Evolutionary conservation across 2,797 vertebrate genomes (phyloP), one percentile per base, ranked within the genome.

Genomic region (Phalanger gymnotis): DNA sequence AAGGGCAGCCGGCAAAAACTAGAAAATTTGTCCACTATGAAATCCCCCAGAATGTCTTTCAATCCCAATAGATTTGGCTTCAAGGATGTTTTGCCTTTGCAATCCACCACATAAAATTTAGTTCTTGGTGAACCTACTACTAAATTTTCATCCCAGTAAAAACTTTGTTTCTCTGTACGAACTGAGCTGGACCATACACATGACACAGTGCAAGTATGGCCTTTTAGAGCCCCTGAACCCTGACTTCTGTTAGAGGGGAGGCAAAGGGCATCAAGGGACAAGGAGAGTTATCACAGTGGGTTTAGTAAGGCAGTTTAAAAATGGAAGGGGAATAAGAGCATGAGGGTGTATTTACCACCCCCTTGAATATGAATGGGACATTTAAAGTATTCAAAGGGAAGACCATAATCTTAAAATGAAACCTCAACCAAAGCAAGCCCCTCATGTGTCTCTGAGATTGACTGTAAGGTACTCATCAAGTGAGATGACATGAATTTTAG

Each of bases 291-390:
- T 40, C 92, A 93, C 93, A 0, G 0, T 1, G 54, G 95, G 31
- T 5, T 73, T 81, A 34, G 56, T 91, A 3, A 31, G 54, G 31
- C 34, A 0, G 1, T 10, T 28, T 47, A 47, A 53, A 13, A 53
- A 54, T 1, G 10, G 11, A 11, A 31, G 4, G 0, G 2, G 87
- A 51, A 5, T 0, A 4, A 61, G 25, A 19, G 10, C 0, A 12
- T 30, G 1, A 0, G 5, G 25, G 7, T 14, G 0, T 54, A n/a
- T 27, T 28, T 51, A 27, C 61, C 2, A 55, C 54, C 51, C 51
- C 54, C 57, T 16, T 6, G 40, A 9, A 53, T 0, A 31, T 52
- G 5, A n/a, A 10, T 47, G 40, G 47, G 13, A 14, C 31, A 58
- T 22, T 52, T 1, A 30, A 90, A 6, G 16, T 13, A n/a, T 3